These are phyloP conservation scores for Drosophila dives DNA, from an alignment of 2,888 invertebrate species.

Conservation along the genomic window DNA sequence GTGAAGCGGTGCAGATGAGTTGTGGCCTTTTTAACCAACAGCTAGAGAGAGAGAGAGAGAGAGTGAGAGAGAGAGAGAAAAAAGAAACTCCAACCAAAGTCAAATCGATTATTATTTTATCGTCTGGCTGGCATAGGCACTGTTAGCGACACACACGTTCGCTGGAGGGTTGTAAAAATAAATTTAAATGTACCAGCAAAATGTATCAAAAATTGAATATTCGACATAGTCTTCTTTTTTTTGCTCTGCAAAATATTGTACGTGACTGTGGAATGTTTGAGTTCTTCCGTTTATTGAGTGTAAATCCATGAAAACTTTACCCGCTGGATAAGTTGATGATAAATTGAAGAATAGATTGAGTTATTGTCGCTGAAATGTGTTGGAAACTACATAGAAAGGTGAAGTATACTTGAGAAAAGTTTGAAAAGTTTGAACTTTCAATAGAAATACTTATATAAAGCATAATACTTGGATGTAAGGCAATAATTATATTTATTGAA, in stretches of 20 bases:
- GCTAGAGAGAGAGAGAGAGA: background rate
- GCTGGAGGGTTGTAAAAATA: slow-evolving; percentile 61
- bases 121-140: slow-evolving; percentile 49
- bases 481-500: background rate
- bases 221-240: slow-evolving; percentile 29
- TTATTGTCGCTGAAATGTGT: background rate
- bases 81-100: slow-evolving; percentile 66
- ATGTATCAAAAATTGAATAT: slow-evolving; percentile 70
- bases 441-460: background rate
- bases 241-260: slow-evolving; percentile 25
- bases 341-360: slow-evolving; percentile 19
- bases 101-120: slow-evolving; percentile 81
- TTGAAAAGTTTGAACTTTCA: background rate
- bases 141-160: slow-evolving; percentile 45
- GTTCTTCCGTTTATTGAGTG: slow-evolving; percentile 38
- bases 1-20: slow-evolving; percentile 46
- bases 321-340: slow-evolving; percentile 13
- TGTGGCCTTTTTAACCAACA: slow-evolving; percentile 42
- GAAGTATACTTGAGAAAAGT: background rate
- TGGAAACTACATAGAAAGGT: background rate
- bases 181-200: slow-evolving; percentile 69
- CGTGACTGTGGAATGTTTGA: slow-evolving; percentile 64
- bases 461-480: background rate
- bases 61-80: background rate
- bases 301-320: slow-evolving; percentile 21